Evolutionary conservation across 2,113 vertebrate species (phyloP).

Genomic region (Cephalopholis sonnerati): DNA sequence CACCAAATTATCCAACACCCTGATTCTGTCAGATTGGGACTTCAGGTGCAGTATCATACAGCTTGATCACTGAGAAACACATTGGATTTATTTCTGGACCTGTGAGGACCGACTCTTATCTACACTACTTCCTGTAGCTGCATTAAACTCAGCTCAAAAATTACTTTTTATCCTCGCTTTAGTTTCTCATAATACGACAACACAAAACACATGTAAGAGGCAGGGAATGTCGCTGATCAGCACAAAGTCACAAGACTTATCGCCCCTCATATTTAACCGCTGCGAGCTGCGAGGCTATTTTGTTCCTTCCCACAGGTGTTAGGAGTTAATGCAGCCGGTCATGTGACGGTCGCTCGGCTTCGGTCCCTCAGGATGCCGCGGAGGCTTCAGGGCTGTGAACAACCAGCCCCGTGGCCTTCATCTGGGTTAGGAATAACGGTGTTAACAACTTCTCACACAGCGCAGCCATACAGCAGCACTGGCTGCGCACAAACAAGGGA

Average conservation of each 20-base stretch:
- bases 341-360: slow-evolving; percentile 65
- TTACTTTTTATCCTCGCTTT: neutral
- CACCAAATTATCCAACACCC: neutral
- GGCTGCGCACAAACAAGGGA: slow-evolving; percentile 38
- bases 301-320: slow-evolving; percentile 76
- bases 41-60: neutral
- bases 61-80: neutral
- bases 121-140: neutral
- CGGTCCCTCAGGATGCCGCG: slow-evolving; percentile 62
- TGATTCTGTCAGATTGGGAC: neutral
- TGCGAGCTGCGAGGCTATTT: slow-evolving; percentile 58
- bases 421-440: slow-evolving; percentile 78
- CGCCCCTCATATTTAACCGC: slow-evolving; percentile 67
- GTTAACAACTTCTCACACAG: slow-evolving; percentile 77
- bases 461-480: slow-evolving; percentile 49
- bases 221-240: slow-evolving; percentile 70
- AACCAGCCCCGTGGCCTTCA: slow-evolving; percentile 63
- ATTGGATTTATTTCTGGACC: neutral
- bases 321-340: slow-evolving; percentile 68
- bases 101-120: neutral
- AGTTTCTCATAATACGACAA: slow-evolving; percentile 2
- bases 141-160: neutral
- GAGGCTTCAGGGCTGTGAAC: slow-evolving; percentile 68
- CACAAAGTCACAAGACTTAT: slow-evolving; percentile 77
- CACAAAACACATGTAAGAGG: slow-evolving; percentile 51